phyloP scores from a whole-genome alignment of 2,797 vertebrate species.

The Taenioides sp. region DNA sequence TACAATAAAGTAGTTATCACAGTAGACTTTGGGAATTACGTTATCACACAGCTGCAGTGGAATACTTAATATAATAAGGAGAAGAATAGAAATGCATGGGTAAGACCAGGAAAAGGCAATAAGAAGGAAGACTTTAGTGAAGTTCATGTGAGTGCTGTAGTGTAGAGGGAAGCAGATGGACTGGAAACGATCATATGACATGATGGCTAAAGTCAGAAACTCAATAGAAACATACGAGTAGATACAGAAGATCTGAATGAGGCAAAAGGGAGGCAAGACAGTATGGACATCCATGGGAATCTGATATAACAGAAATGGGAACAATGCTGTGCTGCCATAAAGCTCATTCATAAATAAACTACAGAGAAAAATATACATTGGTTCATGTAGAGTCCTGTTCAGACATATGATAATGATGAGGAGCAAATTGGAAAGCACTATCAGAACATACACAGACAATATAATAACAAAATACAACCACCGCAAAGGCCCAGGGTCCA shows the following conservation, averaged over 20 bases:
- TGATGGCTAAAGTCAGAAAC: conserved; percentile 31
- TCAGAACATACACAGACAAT: conserved; percentile 1
- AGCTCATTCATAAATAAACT: conserved; percentile 49
- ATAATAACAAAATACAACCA: conserved; percentile 18
- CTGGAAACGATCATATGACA: conserved; percentile 61
- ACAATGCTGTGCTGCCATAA: conserved; percentile 33
- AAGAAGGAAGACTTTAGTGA: background rate
- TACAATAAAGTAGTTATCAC: conserved; percentile 20
- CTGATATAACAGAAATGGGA: conserved; percentile 25
- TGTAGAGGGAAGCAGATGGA: conserved; percentile 33
- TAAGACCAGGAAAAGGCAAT: conserved; percentile 6
- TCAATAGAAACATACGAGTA: background rate
- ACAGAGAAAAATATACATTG: conserved; percentile 25
- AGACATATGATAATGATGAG: conserved; percentile 34
- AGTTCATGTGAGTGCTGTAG: conserved; percentile 39
- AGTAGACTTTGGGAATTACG: conserved; percentile 37
- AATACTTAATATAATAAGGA: conserved; percentile 14
- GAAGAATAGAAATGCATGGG: background rate
- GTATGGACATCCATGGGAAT: conserved; percentile 3
- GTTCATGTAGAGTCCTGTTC: conserved; percentile 47
- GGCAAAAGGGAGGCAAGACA: conserved; percentile 30
- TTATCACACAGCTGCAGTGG: conserved; percentile 35
- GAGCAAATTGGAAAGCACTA: conserved; percentile 19
- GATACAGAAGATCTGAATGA: conserved; percentile 42
- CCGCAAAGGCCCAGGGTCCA: conserved; percentile 9